Evolutionary conservation across 2,888 invertebrate species (phyloP), one percentile per base, ranked within the genome.

Genomic region (Pogonocherus hispidulus): DNA sequence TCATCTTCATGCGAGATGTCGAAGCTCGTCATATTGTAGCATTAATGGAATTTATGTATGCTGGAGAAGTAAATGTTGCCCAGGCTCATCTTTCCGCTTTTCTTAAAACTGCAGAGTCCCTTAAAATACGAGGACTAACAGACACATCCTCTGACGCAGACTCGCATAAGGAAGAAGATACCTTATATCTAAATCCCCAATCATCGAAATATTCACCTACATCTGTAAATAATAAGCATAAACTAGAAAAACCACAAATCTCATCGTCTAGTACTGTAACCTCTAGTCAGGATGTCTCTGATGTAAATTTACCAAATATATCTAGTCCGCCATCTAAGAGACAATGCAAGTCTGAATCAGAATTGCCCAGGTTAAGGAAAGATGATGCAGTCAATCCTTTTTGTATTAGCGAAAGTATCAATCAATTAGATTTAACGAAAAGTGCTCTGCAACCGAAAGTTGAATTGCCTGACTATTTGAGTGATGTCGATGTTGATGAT

Each of bases 1-100:
- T 94, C 87, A 93, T 94, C 84, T 93, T 94, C 85, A 91, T 94
- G 91, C 90, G 93, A 84, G 94, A 94, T 87, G 93, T 94, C 80
- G 92, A 93, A 82, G 92, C 92, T 80, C 89, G 90, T 81, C 93
- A 94, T 84, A 89, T 94, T 76, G 90, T 91, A 76, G 92, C 93
- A 63, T 88, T 94, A 70, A 89, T 94, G 83, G 93, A 94, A 86
- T 94, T 94, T 83, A 94, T 94, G 93, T 94, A 94, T 85, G 93
- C 92, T 76, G 94, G 94, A 62, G 94, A 94, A 87, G 94, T 94
- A 75, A 93, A 93, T 85, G 92, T 93, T 71, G 92, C 93, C 78
- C 93, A 93, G 87, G 91, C 92, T 71, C 92, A 93, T 81, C 87
- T 94, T 72, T 91, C 92, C 74, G 90, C 91, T 37, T 93, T 94